Evolutionary conservation across 1,140 invertebrate genomes (phyloP).

Genomic region (Heliconius melpomene): DNA sequence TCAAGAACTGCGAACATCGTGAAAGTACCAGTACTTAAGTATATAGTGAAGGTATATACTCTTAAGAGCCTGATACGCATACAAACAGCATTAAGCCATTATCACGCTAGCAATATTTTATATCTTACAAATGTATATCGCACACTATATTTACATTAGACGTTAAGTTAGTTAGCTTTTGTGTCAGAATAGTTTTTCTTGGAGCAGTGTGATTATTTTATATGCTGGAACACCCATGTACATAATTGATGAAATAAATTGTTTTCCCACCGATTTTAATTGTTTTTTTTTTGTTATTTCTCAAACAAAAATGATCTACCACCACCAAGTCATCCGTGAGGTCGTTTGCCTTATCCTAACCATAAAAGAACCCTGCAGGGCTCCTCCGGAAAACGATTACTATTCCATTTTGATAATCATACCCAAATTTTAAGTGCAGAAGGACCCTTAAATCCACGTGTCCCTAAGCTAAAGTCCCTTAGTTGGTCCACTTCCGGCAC

Average conservation of each 20-base stretch:
- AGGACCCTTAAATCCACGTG: too few relatives aligned
- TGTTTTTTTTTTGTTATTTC: background rate
- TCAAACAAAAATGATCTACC: too few relatives aligned
- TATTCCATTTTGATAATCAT: too few relatives aligned
- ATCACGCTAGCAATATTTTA: conserved; percentile 56
- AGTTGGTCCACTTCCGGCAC: too few relatives aligned
- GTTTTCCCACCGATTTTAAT: conserved; percentile 65
- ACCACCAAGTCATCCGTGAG: too few relatives aligned
- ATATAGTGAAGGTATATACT: background rate
- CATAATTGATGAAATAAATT: conserved; percentile 73
- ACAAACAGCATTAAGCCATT: conserved; percentile 35
- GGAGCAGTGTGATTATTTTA: conserved; percentile 66
- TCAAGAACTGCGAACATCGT: conserved; percentile 18
- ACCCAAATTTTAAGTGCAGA: too few relatives aligned
- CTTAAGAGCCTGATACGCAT: conserved; percentile 29
- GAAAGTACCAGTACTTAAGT: background rate
- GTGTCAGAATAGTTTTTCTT: conserved; percentile 58
- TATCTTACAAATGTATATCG: conserved; percentile 60
- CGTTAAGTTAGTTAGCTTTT: conserved; percentile 61
- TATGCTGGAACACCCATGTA: conserved; percentile 71
- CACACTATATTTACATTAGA: conserved; percentile 61
- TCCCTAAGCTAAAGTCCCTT: too few relatives aligned
- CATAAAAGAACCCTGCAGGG: too few relatives aligned
- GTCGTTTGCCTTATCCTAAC: too few relatives aligned
- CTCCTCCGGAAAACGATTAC: too few relatives aligned